Base-by-base conservation (phyloP, 2,113 vertebrate species). In the Xenopus laevis region DNA sequence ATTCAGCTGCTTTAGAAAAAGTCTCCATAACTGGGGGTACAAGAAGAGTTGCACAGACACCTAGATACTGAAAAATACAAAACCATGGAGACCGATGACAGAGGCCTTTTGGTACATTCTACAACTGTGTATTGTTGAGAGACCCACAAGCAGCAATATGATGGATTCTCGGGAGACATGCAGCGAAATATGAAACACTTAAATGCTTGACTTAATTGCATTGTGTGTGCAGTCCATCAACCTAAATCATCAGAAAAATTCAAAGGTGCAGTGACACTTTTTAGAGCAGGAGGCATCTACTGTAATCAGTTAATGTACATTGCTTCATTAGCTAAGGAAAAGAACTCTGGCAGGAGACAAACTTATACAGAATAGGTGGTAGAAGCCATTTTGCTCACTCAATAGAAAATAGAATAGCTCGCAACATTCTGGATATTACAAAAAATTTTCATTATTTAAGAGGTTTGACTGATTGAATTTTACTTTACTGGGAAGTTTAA, bases 141-240 rank as follows among this genome's bases (percentile, higher is more conserved):
- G 50, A 69, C 46, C 66, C 58, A 63, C 73, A 69, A 76, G 74
- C 66, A 76, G 74, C 74, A 15, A 76, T 27, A 63, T 7, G 60
- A 60, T 70, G 50, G 74, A 17, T n/a, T 21, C 20, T 63, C 30
- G 20, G 63, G 33, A 63, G 30, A 68, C 21, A 68, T 27, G 23
- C 45, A 67, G 13, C 18, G 30, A 45, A 64, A 46, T 55, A 4
- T 55, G 10, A 72, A 72, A 61, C 5, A 61, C n/a, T 68, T 44
- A 47, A 66, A 76, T 66, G 55, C n/a, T 46, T 30, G 63, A 66
- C 45, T 69, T 76, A 59, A 76, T 76, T 76, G 74, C 74, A 76
- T 76, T 76, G 74, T 57, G 60, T 77, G 74, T 77, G 67, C 74
- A 70, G 59, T 45, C 53, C 46, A 64, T 47, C 16, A 69, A 64